Evolutionary conservation across 1,140 invertebrate species (phyloP).

Genomic region (Drosophila sp.): DNA sequence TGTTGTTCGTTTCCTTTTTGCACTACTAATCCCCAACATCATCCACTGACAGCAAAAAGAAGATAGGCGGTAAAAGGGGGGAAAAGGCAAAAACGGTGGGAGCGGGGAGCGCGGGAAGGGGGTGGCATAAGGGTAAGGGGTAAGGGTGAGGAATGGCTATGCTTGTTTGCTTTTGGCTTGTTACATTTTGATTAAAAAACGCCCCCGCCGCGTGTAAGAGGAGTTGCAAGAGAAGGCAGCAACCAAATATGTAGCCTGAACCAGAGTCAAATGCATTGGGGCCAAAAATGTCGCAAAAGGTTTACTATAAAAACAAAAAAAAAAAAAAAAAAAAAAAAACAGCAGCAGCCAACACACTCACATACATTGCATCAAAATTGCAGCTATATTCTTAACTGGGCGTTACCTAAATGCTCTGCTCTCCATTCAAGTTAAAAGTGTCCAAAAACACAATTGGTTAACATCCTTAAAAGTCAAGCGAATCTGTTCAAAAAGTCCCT

Average conservation of each 20-base stretch:
- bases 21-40: constrained; percentile 75
- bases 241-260: constrained; percentile 5
- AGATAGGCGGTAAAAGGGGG: background rate
- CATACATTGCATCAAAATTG: constrained; percentile 4
- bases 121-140: background rate
- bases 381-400: constrained; percentile 19
- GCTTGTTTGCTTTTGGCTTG: constrained; percentile 80
- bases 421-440: background rate
- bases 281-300: constrained; percentile 21
- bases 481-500: background rate
- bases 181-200: constrained; percentile 82
- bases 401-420: constrained; percentile 39
- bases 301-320: constrained; percentile 18
- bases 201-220: constrained; percentile 74
- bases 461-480: background rate
- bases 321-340: constrained; percentile 27
- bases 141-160: constrained; percentile 25
- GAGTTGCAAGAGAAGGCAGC: constrained; percentile 25
- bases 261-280: constrained; percentile 17
- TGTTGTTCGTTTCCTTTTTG: constrained; percentile 58
- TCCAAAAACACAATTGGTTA: background rate
- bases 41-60: constrained; percentile 31
- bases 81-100: background rate
- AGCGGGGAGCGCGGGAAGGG: background rate
- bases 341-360: constrained; percentile 9